A percentile compares a stretch with the other conserved stretches of the same genome.
Evolutionary conservation across 2,888 invertebrate genomes (phyloP).

Genomic region (Spodoptera littoralis): DNA sequence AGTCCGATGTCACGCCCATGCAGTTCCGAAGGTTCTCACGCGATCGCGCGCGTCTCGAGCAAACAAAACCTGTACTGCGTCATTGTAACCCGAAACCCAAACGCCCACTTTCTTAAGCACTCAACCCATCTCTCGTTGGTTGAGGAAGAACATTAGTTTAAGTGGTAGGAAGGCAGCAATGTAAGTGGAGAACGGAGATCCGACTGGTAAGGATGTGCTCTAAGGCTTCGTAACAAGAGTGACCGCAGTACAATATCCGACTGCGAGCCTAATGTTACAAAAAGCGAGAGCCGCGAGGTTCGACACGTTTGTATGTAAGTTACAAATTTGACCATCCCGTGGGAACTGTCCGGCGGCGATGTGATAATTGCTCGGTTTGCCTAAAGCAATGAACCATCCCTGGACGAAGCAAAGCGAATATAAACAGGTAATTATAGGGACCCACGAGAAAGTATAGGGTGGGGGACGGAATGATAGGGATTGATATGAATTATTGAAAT

Average conservation of each 20-base stretch:
- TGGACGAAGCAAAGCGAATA: constrained; percentile 67
- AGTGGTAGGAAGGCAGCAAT: constrained; percentile 62
- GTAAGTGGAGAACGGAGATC: constrained; percentile 56
- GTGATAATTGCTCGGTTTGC: constrained; percentile 86
- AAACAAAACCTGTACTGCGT: constrained; percentile 79
- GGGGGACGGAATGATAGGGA: constrained; percentile 59
- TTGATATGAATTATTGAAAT: constrained; percentile 76
- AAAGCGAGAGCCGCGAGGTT: constrained; percentile 66
- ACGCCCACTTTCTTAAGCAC: constrained; percentile 67
- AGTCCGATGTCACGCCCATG: constrained; percentile 87
- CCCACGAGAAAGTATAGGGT: constrained; percentile 70
- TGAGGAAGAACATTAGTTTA: constrained; percentile 33
- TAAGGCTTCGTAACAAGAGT: constrained; percentile 78
- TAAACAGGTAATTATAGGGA: constrained; percentile 81
- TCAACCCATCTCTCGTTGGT: constrained; percentile 62
- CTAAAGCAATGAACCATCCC: constrained; percentile 80
- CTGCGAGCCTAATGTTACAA: constrained; percentile 76
- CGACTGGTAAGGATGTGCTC: constrained; percentile 66
- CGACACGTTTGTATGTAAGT: constrained; percentile 69
- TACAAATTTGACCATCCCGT: constrained; percentile 83
- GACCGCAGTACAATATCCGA: constrained; percentile 69
- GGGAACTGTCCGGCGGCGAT: constrained; percentile 82
- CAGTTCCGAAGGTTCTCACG: constrained; percentile 87
- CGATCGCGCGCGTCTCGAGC: constrained; percentile 76
- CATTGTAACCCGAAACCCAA: constrained; percentile 73